phyloP scores from a whole-genome alignment of 2,888 invertebrate genomes.

The Electrophaes corylata region DNA sequence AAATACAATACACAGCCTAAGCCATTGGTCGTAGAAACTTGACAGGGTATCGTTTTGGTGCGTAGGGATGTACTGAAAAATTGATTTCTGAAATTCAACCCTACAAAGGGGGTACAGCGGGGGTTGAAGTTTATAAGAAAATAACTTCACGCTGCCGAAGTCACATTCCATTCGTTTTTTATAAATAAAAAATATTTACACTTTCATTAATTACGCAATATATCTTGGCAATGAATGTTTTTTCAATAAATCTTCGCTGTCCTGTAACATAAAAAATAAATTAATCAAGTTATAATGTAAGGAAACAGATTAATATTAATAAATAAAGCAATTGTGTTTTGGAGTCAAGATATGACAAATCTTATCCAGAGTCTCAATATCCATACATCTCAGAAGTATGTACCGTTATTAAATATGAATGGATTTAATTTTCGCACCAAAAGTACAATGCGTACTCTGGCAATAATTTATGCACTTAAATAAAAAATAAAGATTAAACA shows the following conservation, averaged over 20 bases:
- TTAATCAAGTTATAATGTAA: constrained; percentile 23
- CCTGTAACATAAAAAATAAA: constrained; percentile 19
- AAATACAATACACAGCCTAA: too few relatives aligned
- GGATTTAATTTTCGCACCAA: constrained; percentile 33
- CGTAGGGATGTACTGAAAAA: too few relatives aligned
- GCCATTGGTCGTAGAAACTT: too few relatives aligned
- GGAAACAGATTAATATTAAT: constrained; percentile 20
- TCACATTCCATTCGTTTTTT: too few relatives aligned
- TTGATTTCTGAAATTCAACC: too few relatives aligned
- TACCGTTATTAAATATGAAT: constrained; percentile 34
- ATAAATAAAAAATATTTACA: neutral
- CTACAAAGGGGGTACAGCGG: too few relatives aligned
- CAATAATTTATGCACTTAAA: constrained; percentile 34
- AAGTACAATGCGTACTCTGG: constrained; percentile 34
- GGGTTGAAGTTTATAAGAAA: too few relatives aligned
- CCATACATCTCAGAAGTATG: constrained; percentile 25
- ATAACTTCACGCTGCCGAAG: too few relatives aligned
- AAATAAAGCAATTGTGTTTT: constrained; percentile 27
- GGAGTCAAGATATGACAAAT: constrained; percentile 30
- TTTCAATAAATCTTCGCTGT: constrained; percentile 18
- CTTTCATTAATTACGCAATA: neutral
- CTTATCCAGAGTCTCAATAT: constrained; percentile 24
- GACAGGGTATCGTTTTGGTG: too few relatives aligned
- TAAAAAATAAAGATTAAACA: constrained; percentile 16
- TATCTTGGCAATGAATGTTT: constrained; percentile 3